A percentile compares a stretch with the other conserved stretches of the same genome.
These are phyloP conservation scores for Pelecanoides urinatrix DNA, from an alignment of 2,113 vertebrate species.

Conservation along the genomic window DNA sequence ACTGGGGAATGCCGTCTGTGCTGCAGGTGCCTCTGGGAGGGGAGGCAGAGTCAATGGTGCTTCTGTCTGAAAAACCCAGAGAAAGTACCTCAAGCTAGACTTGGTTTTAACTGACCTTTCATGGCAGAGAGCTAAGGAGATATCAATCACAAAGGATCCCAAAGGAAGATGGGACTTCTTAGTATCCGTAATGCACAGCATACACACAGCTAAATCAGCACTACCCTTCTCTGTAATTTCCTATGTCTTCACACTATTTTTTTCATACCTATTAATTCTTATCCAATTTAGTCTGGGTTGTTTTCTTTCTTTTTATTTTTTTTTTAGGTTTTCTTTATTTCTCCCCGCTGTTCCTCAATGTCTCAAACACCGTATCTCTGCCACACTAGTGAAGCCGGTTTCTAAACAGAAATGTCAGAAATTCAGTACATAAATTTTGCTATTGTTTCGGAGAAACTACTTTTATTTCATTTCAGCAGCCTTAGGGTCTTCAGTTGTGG, in stretches of 20 bases:
- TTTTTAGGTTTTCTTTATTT: not conserved
- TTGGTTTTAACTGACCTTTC: not conserved
- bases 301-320: not conserved
- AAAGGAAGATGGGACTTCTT: not conserved
- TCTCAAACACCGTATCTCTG: not conserved
- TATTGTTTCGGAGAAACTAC: not conserved
- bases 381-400: not conserved
- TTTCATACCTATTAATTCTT: not conserved
- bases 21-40: not conserved
- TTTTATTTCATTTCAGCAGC: not conserved
- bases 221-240: not conserved
- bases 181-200: rapidly evolving
- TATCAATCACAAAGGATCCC: not conserved
- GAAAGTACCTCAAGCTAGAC: not conserved
- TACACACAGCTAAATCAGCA: not conserved
- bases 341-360: not conserved
- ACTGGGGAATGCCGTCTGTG: rapidly evolving
- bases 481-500: not conserved
- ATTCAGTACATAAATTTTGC: not conserved
- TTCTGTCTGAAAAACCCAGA: not conserved
- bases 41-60: not conserved
- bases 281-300: not conserved
- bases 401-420: not conserved
- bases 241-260: not conserved
- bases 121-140: not conserved